phyloP scores from a whole-genome alignment of 2,113 vertebrate species.

The Helogale parvula region DNA sequence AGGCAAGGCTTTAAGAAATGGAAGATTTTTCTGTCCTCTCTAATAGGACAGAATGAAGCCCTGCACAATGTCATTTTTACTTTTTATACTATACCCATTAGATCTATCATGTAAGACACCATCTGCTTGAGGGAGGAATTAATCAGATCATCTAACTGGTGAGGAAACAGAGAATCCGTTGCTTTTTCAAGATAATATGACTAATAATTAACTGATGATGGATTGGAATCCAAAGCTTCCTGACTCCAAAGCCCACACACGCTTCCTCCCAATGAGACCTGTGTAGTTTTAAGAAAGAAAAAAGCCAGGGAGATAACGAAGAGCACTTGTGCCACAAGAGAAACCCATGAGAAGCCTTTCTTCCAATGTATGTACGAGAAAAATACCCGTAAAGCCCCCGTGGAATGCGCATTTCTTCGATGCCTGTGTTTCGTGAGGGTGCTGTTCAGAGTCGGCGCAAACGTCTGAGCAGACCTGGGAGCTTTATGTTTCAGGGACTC shows the following conservation, averaged over 20 bases:
- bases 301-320: neutral
- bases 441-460: neutral
- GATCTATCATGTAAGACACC: neutral
- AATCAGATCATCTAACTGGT: neutral
- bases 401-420: neutral
- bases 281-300: neutral
- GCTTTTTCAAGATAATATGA: neutral
- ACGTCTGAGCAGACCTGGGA: neutral
- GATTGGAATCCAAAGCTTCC: neutral
- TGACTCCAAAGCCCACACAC: neutral
- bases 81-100: neutral
- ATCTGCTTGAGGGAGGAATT: neutral
- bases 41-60: neutral
- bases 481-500: neutral
- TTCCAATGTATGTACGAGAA: neutral
- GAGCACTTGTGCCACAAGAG: fast-evolving
- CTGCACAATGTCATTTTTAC: neutral
- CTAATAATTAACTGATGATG: neutral
- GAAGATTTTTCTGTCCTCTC: neutral
- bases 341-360: neutral
- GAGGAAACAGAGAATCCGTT: neutral
- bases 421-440: neutral
- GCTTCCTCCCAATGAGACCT: neutral
- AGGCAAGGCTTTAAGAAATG: neutral
- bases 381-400: neutral